Evolutionary conservation across 2,797 vertebrate genomes (phyloP).

Genomic region (Enteromius treurensis): DNA sequence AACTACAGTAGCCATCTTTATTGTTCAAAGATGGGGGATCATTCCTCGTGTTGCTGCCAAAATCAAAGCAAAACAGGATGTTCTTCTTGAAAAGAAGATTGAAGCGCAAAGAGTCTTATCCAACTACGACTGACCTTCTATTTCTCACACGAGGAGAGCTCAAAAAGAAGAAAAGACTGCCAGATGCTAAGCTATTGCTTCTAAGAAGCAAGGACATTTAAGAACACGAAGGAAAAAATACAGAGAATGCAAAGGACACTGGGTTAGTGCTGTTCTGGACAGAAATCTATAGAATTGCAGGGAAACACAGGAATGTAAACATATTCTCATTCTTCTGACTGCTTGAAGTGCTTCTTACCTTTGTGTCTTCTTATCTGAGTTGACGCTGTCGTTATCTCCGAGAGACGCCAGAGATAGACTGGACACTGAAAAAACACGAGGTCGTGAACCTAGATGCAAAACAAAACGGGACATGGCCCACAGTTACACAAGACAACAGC

Average conservation of each 20-base stretch:
- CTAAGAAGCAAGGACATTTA: conserved; percentile 64
- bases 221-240: conserved; percentile 43
- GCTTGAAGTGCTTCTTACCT: conserved; percentile 78
- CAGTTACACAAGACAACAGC: conserved; percentile 66
- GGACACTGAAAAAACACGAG: conserved; percentile 93
- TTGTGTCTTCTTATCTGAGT: conserved; percentile 90
- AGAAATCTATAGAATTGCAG: not conserved
- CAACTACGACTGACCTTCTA: conserved; percentile 77
- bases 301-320: not conserved
- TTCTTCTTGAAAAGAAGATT: conserved; percentile 32
- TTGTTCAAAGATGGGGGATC: conserved; percentile 26
- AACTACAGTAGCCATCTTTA: conserved; percentile 37
- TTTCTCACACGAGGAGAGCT: conserved; percentile 79
- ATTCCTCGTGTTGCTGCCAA: conserved; percentile 11
- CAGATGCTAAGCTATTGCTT: conserved; percentile 81
- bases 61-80: conserved; percentile 24
- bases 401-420: conserved; percentile 94
- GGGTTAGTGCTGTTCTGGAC: conserved; percentile 40
- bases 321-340: not conserved
- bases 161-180: conserved; percentile 78
- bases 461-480: conserved; percentile 72
- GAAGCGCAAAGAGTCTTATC: conserved; percentile 46
- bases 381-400: conserved; percentile 88
- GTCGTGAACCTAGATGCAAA: conserved; percentile 82
- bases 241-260: conserved; percentile 17